Evolutionary conservation across 2,888 invertebrate species (phyloP).

Genomic region (Unio pictorum): DNA sequence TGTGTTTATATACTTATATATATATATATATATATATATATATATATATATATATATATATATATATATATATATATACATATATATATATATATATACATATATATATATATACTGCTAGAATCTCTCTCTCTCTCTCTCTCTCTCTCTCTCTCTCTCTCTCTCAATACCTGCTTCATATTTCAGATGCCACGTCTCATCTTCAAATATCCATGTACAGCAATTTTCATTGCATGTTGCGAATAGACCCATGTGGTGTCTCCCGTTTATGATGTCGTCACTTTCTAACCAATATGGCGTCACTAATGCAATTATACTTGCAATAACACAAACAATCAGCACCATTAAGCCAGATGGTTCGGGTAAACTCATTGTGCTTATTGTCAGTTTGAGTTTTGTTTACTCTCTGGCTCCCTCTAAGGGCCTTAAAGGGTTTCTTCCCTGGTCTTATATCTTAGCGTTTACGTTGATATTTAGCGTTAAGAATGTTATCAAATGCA

Average conservation of each 20-base stretch:
- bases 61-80: too few species aligned
- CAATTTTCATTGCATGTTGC: constrained; percentile 35
- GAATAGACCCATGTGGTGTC: constrained; percentile 43
- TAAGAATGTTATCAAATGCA: too few species aligned
- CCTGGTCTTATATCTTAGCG: too few species aligned
- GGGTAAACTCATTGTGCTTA: constrained; percentile 5
- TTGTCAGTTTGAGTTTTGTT: too few species aligned
- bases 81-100: too few species aligned
- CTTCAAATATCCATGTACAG: constrained; percentile 52
- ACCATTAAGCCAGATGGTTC: constrained; percentile 47
- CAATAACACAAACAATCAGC: constrained; percentile 53
- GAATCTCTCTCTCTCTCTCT: constrained; percentile 9
- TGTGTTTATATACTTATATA: too few species aligned
- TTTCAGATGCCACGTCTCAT: constrained; percentile 4
- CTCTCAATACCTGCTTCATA: constrained; percentile 19
- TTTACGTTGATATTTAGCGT: too few species aligned
- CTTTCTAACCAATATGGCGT: constrained; percentile 53
- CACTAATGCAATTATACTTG: constrained; percentile 49
- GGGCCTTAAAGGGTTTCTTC: too few species aligned
- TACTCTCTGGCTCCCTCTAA: too few species aligned
- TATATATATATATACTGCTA: too few species aligned
- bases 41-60: too few species aligned
- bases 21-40: too few species aligned
- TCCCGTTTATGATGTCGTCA: constrained; percentile 8
- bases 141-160: constrained; percentile 12